phyloP scores from a whole-genome alignment of 2,113 vertebrate species.

The Chloroceryle aenea region DNA sequence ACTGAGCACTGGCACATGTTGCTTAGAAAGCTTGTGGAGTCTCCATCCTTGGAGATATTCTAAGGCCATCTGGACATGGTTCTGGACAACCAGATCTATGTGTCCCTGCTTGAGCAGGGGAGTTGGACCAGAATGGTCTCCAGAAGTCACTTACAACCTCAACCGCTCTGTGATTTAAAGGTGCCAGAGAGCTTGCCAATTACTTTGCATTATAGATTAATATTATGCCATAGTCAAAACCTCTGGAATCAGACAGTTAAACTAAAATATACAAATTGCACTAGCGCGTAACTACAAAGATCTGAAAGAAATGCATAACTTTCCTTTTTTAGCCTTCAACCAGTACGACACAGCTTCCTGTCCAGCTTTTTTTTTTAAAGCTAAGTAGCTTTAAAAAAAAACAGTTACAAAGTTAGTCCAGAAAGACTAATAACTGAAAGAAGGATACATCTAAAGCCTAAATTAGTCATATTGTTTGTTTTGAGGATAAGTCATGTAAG shows the following conservation, averaged over 20 bases:
- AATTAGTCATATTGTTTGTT: not conserved
- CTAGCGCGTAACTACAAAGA: not conserved
- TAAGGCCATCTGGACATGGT: not conserved
- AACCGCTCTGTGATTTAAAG: not conserved
- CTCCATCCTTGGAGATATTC: not conserved
- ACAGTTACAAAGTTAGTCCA: not conserved
- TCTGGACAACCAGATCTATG: not conserved
- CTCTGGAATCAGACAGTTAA: not conserved
- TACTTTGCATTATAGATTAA: not conserved
- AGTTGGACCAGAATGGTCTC: not conserved
- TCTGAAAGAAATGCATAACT: not conserved
- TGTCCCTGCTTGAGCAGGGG: not conserved
- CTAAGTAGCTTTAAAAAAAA: not conserved
- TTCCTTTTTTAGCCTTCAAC: not conserved
- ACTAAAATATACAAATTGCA: not conserved
- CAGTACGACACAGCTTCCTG: not conserved
- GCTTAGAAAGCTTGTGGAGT: fast-evolving
- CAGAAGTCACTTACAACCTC: not conserved
- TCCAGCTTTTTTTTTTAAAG: not conserved
- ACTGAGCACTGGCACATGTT: not conserved
- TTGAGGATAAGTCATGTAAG: not conserved
- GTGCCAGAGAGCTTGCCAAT: not conserved
- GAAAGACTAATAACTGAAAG: not conserved
- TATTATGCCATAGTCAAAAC: not conserved
- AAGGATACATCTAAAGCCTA: not conserved